Evolutionary conservation across 2,888 invertebrate genomes (phyloP).

Genomic region (Carcina quercana): DNA sequence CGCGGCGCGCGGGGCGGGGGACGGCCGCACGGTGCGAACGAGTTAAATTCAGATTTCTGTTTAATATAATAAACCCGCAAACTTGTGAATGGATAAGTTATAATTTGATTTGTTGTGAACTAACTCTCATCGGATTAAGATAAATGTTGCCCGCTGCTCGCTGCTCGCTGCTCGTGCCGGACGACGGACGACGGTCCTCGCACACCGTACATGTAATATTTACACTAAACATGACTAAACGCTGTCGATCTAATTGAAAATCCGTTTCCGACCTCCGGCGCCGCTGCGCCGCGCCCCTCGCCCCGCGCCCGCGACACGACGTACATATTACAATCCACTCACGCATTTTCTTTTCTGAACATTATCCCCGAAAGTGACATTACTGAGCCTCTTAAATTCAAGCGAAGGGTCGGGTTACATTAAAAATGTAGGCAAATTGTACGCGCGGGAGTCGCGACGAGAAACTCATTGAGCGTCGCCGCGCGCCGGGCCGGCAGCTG

Average conservation of each 20-base stretch:
- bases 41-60: too few relatives aligned
- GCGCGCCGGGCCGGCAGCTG: constrained; percentile 10
- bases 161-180: too few relatives aligned
- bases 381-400: constrained; percentile 18
- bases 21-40: too few relatives aligned
- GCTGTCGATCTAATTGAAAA: constrained; percentile 9
- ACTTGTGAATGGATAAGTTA: background rate
- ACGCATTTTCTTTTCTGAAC: constrained; percentile 16
- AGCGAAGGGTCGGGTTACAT: constrained; percentile 27
- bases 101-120: constrained; percentile 2
- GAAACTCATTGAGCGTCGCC: constrained; percentile 19
- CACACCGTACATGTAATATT: too few relatives aligned
- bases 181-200: too few relatives aligned
- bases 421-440: constrained; percentile 34
- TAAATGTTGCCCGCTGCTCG: background rate
- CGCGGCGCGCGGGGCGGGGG: too few relatives aligned
- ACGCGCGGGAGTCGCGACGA: constrained; percentile 18
- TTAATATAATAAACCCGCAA: background rate
- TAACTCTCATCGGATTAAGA: background rate
- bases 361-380: constrained; percentile 21
- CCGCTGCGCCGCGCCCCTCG: constrained; percentile 2
- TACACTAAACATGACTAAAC: constrained; percentile 2
- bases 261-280: constrained; percentile 6
- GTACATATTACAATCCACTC: constrained; percentile 17
- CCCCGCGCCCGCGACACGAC: too few relatives aligned